Evolutionary conservation across 1,140 invertebrate species (phyloP).

Genomic region (Drosophila parvula): DNA sequence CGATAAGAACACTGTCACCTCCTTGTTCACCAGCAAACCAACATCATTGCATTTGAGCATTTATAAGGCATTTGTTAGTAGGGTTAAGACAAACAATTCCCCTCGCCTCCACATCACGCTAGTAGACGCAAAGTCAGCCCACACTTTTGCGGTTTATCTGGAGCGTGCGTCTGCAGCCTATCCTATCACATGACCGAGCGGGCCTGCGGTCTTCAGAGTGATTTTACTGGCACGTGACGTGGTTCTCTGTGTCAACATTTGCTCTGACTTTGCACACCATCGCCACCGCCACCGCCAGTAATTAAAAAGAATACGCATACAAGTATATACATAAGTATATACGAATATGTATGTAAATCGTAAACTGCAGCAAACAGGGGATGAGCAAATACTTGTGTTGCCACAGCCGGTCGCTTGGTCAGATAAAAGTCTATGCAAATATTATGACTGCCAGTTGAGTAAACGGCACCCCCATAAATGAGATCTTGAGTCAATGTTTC

Average conservation of each 20-base stretch:
- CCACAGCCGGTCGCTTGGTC: constrained; percentile 62
- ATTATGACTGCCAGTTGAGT: constrained; percentile 46
- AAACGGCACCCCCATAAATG: constrained; percentile 29
- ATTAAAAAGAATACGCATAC: constrained; percentile 53
- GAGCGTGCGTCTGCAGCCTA: constrained; percentile 50
- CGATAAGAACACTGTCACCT: constrained; percentile 40
- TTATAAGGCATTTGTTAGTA: constrained; percentile 23
- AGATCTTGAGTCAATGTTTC: constrained; percentile 22
- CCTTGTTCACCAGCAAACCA: background rate
- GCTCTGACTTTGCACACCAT: constrained; percentile 40
- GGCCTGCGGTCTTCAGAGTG: constrained; percentile 45
- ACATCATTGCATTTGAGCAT: constrained; percentile 36
- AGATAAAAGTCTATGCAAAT: constrained; percentile 54
- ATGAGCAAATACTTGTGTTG: constrained; percentile 55
- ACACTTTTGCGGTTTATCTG: constrained; percentile 61
- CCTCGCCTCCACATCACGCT: background rate
- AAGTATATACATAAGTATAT: too few relatives aligned
- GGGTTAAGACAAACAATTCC: constrained; percentile 14
- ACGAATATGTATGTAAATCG: constrained; percentile 12
- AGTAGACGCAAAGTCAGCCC: constrained; percentile 5
- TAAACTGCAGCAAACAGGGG: constrained; percentile 53
- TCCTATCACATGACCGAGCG: constrained; percentile 67
- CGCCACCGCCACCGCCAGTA: constrained; percentile 51
- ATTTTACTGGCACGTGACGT: constrained; percentile 72
- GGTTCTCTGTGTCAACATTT: constrained; percentile 56